Percentiles rank a stretch among this genome's conserved stretches.
These are phyloP conservation scores for Kryphioiulus occultus DNA, from an alignment of 2,888 invertebrate genomes.

Conservation along the genomic window DNA sequence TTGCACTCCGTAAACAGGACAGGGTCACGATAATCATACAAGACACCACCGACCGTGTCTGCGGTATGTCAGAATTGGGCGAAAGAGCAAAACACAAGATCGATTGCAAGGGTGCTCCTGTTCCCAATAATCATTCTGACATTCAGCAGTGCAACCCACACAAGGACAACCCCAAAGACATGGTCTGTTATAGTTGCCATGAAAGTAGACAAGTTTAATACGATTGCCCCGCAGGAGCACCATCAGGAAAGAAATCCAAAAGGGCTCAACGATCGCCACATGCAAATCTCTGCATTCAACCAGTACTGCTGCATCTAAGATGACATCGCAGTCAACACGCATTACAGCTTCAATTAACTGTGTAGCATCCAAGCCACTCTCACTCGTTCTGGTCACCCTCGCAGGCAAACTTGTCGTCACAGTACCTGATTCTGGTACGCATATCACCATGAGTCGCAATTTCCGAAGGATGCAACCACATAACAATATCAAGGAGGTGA, in stretches of 20 bases:
- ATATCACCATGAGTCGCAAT: not conserved
- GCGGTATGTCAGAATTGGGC: not conserved
- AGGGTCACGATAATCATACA: not conserved
- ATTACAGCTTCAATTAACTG: not conserved
- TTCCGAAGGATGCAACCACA: not conserved
- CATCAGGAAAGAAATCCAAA: not conserved
- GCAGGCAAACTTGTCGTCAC: not conserved
- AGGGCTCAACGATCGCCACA: not conserved
- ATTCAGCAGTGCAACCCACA: not conserved
- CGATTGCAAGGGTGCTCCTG: not conserved
- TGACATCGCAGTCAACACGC: not conserved
- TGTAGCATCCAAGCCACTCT: not conserved
- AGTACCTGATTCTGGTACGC: not conserved
- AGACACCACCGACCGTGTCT: not conserved
- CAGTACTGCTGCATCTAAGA: not conserved
- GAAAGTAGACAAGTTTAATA: not conserved
- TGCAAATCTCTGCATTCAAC: not conserved
- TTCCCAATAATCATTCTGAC: not conserved
- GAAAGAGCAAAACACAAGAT: too few species aligned
- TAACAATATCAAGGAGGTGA: not conserved
- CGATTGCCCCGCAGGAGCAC: not conserved
- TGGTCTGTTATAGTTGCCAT: not conserved
- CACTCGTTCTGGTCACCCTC: not conserved
- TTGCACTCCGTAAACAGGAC: not conserved
- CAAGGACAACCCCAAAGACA: not conserved